These are phyloP conservation scores for Lasaia peninsularis DNA, from an alignment of 1,140 invertebrate genomes.

Conservation along the genomic window DNA sequence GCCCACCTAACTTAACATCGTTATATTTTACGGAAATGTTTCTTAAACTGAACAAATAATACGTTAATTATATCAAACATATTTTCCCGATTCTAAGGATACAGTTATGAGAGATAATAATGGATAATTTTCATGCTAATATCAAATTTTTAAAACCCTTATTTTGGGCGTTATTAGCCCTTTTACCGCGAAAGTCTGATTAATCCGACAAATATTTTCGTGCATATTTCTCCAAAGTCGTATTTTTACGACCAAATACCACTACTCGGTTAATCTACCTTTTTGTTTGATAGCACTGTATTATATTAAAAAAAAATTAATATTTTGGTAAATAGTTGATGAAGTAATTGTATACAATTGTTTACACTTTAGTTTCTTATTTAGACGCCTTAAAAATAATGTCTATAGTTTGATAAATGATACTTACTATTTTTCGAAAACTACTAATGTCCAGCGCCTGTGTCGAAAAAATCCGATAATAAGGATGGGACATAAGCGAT, in stretches of 20 bases:
- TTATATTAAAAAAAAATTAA: conserved; percentile 14
- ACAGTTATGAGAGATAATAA: too few relatives aligned
- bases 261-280: conserved; percentile 15
- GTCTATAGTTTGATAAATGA: neutral
- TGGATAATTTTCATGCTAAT: too few relatives aligned
- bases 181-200: conserved; percentile 14
- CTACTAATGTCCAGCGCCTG: conserved; percentile 12
- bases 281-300: conserved; percentile 14
- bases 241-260: conserved; percentile 18
- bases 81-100: too few relatives aligned
- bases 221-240: conserved; percentile 15
- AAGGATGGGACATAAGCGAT: conserved; percentile 12
- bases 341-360: conserved; percentile 17
- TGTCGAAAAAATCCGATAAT: conserved; percentile 12
- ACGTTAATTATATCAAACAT: too few relatives aligned
- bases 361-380: conserved; percentile 17
- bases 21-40: too few relatives aligned
- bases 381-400: conserved; percentile 12
- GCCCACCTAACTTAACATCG: too few relatives aligned
- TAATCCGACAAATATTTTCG: conserved; percentile 17
- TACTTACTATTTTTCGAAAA: neutral
- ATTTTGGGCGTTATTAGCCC: too few relatives aligned
- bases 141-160: too few relatives aligned
- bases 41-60: too few relatives aligned
- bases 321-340: conserved; percentile 17